These are phyloP conservation scores for Tetranychus cinnabarinus DNA, from an alignment of 1,140 invertebrate genomes.

Conservation along the genomic window DNA sequence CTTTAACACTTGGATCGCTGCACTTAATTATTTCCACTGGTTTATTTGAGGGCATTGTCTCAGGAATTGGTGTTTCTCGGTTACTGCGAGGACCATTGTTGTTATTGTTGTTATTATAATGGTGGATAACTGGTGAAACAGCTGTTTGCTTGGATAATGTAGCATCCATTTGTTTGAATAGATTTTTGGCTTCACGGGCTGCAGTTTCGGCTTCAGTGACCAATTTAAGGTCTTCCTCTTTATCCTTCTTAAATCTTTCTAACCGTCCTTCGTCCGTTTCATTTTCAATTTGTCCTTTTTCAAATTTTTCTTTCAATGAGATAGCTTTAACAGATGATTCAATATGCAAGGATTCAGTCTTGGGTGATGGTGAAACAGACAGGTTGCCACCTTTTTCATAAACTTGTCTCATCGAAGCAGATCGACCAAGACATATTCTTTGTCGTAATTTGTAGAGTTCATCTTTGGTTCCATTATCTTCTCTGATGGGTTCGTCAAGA, in stretches of 20 bases:
- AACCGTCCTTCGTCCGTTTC: conserved; percentile 24
- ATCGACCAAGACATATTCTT: conserved; percentile 12
- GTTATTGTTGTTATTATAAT: background rate
- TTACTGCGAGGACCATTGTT: background rate
- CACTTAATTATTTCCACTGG: conserved; percentile 35
- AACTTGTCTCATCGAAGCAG: conserved; percentile 43
- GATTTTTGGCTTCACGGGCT: conserved; percentile 39
- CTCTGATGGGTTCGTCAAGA: background rate
- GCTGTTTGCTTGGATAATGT: conserved; percentile 8
- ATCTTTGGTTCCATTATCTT: conserved; percentile 34
- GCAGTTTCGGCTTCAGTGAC: conserved; percentile 38
- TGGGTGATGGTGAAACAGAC: background rate
- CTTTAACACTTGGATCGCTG: conserved; percentile 37
- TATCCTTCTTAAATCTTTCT: conserved; percentile 24
- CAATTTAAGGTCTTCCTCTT: conserved; percentile 47
- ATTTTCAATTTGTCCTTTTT: conserved; percentile 38
- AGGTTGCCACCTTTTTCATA: conserved; percentile 44
- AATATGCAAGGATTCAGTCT: conserved; percentile 15
- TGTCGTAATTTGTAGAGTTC: conserved; percentile 54
- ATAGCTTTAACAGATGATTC: conserved; percentile 35
- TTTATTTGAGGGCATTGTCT: conserved; percentile 22
- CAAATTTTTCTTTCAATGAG: conserved; percentile 53
- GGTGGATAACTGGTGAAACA: conserved; percentile 15
- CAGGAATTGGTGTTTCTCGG: background rate
- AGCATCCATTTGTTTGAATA: conserved; percentile 64